Conservation (phyloP, 1,140 invertebrate species). For the Riptortus pedestris region DNA sequence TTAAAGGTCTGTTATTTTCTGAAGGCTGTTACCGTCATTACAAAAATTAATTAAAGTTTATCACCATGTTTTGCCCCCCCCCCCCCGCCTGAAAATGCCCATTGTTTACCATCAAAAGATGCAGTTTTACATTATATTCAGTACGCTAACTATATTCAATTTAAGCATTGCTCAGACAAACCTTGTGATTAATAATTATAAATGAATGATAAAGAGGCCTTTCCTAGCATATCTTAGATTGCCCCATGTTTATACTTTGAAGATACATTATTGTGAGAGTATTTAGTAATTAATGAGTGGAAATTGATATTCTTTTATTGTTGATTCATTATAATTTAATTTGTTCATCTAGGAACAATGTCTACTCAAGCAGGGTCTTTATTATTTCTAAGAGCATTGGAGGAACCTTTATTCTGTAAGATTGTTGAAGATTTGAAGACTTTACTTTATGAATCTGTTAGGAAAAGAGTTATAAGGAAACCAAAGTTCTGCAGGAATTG, state of each 20-base stretch:
- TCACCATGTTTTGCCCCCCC: too few species aligned
- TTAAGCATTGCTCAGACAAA: too few species aligned
- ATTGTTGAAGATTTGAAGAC: not conserved
- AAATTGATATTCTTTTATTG: not conserved
- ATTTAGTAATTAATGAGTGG: not conserved
- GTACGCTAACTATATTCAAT: too few species aligned
- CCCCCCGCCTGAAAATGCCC: too few species aligned
- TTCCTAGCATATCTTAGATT: not conserved
- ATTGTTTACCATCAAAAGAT: too few species aligned
- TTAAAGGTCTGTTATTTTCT: too few species aligned
- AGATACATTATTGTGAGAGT: not conserved
- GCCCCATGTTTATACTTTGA: not conserved
- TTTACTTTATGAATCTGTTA: not conserved
- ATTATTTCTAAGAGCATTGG: not conserved
- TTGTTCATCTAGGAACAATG: not conserved
- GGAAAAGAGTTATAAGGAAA: not conserved
- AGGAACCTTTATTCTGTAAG: not conserved
- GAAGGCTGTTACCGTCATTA: too few species aligned
- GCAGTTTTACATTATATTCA: too few species aligned
- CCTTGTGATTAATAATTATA: too few species aligned
- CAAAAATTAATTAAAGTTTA: too few species aligned
- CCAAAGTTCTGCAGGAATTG: constrained; percentile 11
- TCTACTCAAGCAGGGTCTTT: not conserved
- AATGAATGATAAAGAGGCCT: too few species aligned
- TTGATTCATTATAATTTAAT: not conserved